Conservation (phyloP, 1,140 invertebrate species). For the Trichomalopsis sarcophagae region DNA sequence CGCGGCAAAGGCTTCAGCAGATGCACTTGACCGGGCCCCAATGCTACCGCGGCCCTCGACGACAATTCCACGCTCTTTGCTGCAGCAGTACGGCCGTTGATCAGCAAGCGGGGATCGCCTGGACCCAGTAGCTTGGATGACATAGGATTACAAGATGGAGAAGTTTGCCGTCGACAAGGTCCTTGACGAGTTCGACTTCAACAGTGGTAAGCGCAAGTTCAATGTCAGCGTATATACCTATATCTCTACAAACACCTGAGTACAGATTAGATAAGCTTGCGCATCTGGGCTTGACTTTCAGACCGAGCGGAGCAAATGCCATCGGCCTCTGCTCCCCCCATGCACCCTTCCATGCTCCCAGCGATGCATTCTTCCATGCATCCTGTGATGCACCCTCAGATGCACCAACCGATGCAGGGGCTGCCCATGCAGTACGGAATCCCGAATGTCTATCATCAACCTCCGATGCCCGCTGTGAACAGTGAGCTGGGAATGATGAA, state of each 20-base stretch:
- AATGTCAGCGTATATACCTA: neutral
- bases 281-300: conserved; percentile 37
- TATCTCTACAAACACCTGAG: no score
- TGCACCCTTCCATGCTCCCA: neutral
- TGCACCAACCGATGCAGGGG: neutral
- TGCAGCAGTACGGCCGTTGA: neutral
- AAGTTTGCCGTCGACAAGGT: conserved; percentile 89
- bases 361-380: neutral
- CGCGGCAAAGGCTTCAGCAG: conserved; percentile 34
- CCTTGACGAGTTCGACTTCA: conserved; percentile 90
- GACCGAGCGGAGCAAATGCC: conserved; percentile 70
- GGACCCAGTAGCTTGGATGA: neutral
- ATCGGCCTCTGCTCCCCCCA: conserved; percentile 54
- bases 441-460: conserved; percentile 40
- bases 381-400: neutral
- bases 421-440: conserved; percentile 39
- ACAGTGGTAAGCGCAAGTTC: conserved; percentile 75
- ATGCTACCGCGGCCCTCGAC: conserved; percentile 19
- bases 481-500: conserved; percentile 28
- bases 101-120: neutral
- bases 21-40: conserved; percentile 41
- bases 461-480: conserved; percentile 10
- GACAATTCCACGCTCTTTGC: conserved; percentile 28
- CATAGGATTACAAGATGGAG: conserved; percentile 75
- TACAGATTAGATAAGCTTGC: neutral